Base-by-base conservation (phyloP, 2,888 invertebrate species). In the Scaptomyza caliginosa region DNA sequence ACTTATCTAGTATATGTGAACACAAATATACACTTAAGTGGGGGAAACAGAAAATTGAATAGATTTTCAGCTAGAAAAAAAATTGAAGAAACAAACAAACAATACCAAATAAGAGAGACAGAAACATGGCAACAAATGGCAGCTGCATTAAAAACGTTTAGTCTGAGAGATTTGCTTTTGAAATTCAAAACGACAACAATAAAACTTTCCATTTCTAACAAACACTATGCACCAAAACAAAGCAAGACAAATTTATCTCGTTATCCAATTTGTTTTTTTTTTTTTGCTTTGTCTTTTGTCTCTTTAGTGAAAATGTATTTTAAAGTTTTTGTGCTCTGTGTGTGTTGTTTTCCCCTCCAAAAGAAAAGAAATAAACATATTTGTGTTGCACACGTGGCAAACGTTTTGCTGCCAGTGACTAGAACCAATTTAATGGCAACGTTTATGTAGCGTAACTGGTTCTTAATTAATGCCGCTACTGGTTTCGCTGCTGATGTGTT, bases 131-230 rank as follows among this genome's bases (percentile, higher is more conserved):
- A 60, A 46, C 45, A 63, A 68, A 63, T 51, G 58, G 58, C 83
- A 79, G 83, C 80, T 85, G 85, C 74, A 74, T 62, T 59, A 34
- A 67, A 67, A 78, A 49, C 83, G 58, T 83, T 82, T 81, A 70
- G 77, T 77, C 66, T 65, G 57, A 68, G 81, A 74, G 77, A 83
- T 74, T 82, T 71, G 71, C 60, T 76, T 73, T 76, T 62, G 60
- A 67, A 76, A 63, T 75, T 69, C 75, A 67, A 58, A 54, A 49
- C 52, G 63, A 58, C 43, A 75, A 81, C 80, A 81, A 86, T 70
- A 76, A 82, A 83, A 83, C 82, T 83, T 83, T 83, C 82, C 82
- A 81, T 83, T 83, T 86, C 71, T 62, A 84, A 84, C 67, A 67
- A 79, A 75, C 68, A 64, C 63, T 67, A 45, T 42, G 40, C 19